A percentile compares a stretch with the other conserved stretches of the same genome.
These are phyloP conservation scores for Machaerirhynchus nigripectus DNA, from an alignment of 2,113 vertebrate genomes.

Conservation along the genomic window DNA sequence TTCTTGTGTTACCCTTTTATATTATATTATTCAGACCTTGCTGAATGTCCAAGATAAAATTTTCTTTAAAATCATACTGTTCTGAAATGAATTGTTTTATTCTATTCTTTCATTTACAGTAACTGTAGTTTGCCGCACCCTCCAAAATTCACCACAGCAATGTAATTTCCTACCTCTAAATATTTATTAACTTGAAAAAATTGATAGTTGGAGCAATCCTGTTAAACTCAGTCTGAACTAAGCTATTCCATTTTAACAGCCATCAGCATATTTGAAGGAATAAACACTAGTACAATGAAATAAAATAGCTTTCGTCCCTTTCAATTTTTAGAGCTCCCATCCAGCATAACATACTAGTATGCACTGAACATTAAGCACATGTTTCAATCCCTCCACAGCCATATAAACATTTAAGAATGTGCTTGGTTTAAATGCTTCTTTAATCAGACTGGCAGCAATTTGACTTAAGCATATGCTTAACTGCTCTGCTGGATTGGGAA, in stretches of 20 bases:
- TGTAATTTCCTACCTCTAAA: not conserved
- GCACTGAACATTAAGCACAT: not conserved
- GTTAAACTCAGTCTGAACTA: not conserved
- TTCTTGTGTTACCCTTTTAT: not conserved
- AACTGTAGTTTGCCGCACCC: not conserved
- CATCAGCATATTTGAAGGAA: not conserved
- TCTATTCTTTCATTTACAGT: not conserved
- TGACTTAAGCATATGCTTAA: slow-evolving; percentile 27
- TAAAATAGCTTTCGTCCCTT: not conserved
- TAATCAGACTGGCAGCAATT: slow-evolving; percentile 14
- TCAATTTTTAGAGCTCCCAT: not conserved
- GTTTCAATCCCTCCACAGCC: not conserved
- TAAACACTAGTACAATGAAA: not conserved
- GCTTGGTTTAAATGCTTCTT: not conserved
- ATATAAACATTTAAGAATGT: not conserved
- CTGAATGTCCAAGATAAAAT: not conserved
- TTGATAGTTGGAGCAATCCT: not conserved
- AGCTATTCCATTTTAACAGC: not conserved
- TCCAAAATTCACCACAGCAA: not conserved
- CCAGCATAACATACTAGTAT: not conserved
- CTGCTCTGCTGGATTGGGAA: not conserved
- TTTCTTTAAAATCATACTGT: not conserved
- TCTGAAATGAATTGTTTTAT: not conserved
- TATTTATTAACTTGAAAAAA: not conserved
- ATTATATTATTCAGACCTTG: not conserved